phyloP scores from a whole-genome alignment of 2,888 invertebrate genomes.

The Drosophila antonietae region DNA sequence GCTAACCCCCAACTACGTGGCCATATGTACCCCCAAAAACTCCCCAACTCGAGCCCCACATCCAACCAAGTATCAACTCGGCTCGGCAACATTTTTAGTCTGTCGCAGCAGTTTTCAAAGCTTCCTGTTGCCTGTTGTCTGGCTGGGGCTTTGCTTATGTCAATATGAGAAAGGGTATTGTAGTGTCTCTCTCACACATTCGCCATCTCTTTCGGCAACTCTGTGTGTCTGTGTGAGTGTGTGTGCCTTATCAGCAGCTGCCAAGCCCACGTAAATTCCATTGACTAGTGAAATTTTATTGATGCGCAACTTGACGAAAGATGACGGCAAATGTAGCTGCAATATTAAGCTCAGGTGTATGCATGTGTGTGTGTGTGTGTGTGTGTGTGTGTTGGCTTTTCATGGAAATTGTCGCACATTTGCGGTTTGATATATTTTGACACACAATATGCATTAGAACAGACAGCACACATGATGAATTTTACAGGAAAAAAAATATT shows the following conservation, averaged over 20 bases:
- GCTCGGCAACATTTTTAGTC: slow-evolving; percentile 43
- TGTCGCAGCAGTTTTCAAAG: slow-evolving; percentile 46
- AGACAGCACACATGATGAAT: slow-evolving; percentile 1
- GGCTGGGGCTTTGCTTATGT: slow-evolving; percentile 57
- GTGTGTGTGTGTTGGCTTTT: slow-evolving; percentile 4
- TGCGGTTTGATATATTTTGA: slow-evolving; percentile 29
- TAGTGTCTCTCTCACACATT: background rate
- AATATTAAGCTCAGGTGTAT: slow-evolving; percentile 18
- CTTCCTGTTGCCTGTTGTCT: slow-evolving; percentile 30
- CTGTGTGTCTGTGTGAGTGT: slow-evolving; percentile 33
- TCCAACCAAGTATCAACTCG: background rate
- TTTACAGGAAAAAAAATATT: background rate
- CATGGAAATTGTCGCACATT: slow-evolving; percentile 42
- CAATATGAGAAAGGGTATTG: slow-evolving; percentile 52
- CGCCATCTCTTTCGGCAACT: background rate
- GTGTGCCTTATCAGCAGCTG: slow-evolving; percentile 60
- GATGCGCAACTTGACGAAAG: slow-evolving; percentile 54
- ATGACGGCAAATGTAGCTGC: slow-evolving; percentile 47
- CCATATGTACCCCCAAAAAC: slow-evolving; percentile 11
- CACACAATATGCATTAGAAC: slow-evolving; percentile 20
- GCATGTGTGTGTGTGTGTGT: slow-evolving; percentile 1
- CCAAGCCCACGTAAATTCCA: slow-evolving; percentile 59
- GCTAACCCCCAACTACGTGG: background rate
- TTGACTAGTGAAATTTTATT: slow-evolving; percentile 53
- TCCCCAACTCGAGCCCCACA: background rate